These are phyloP conservation scores for Enteromius fasciolatus DNA, from an alignment of 2,797 vertebrate species.

Conservation along the genomic window DNA sequence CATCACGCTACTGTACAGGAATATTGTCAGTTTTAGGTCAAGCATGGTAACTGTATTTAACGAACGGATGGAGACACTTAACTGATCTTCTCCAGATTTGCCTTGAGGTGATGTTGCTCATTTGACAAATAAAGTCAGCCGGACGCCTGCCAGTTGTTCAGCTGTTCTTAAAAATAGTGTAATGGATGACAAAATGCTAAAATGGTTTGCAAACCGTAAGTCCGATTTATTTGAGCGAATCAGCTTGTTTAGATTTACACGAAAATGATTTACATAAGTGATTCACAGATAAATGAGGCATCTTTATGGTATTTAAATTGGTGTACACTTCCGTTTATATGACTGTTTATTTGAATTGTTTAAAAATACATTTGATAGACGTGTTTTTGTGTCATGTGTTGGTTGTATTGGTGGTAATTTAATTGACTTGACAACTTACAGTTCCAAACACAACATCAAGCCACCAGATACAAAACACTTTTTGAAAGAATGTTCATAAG, in stretches of 20 bases:
- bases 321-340: neutral
- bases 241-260: neutral
- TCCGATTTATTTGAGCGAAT: neutral
- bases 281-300: neutral
- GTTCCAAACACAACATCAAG: neutral
- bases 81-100: neutral
- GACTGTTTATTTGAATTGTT: neutral
- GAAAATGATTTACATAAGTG: neutral
- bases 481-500: neutral
- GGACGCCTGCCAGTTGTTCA: neutral
- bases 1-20: neutral
- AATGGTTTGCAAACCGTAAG: neutral
- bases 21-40: neutral
- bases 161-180: neutral
- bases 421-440: neutral
- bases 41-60: slow-evolving; percentile 4
- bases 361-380: neutral
- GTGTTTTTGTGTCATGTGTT: neutral
- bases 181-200: neutral
- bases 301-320: neutral
- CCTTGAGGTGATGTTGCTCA: slow-evolving; percentile 1
- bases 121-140: neutral
- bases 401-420: neutral
- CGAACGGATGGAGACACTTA: neutral
- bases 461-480: neutral